These are phyloP conservation scores for Pocillopora verrucosa DNA, from an alignment of 64 coral and sea anemone species.

Conservation along the genomic window DNA sequence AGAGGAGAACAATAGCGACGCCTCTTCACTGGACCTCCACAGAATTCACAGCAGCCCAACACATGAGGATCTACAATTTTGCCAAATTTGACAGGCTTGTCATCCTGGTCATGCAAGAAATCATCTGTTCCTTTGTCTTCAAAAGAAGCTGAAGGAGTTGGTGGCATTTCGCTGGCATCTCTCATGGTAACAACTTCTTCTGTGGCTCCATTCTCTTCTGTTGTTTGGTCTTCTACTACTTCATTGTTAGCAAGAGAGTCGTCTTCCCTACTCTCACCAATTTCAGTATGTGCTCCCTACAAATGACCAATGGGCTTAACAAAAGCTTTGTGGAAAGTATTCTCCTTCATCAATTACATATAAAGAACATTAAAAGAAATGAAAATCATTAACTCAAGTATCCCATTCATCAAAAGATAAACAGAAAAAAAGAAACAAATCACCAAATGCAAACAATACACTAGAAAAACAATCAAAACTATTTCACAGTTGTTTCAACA, in stretches of 20 bases:
- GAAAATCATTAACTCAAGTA: too few species aligned
- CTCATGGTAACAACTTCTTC: background rate
- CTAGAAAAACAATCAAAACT: too few species aligned
- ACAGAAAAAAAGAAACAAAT: background rate
- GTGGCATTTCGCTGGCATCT: too few species aligned
- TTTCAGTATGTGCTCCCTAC: background rate
- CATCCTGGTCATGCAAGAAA: constrained; percentile 19
- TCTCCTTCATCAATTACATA: too few species aligned
- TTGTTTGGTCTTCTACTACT: too few species aligned
- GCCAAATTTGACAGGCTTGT: constrained; percentile 47
- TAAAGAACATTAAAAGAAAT: too few species aligned
- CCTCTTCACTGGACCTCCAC: constrained; percentile 87
- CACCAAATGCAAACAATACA: too few species aligned
- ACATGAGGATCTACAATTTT: constrained; percentile 58
- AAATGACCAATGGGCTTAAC: too few species aligned
- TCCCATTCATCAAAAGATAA: background rate
- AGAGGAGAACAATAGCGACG: constrained; percentile 71
- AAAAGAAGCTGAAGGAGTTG: background rate
- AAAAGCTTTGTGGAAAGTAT: too few species aligned
- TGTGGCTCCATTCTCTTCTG: background rate
- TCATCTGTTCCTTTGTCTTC: constrained; percentile 6
- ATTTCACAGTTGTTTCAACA: too few species aligned
- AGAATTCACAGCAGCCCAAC: constrained; percentile 81
- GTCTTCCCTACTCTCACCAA: background rate
- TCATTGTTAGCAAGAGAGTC: background rate